phyloP scores from a whole-genome alignment of 2,113 vertebrate species.

The Apodemus sylvaticus region DNA sequence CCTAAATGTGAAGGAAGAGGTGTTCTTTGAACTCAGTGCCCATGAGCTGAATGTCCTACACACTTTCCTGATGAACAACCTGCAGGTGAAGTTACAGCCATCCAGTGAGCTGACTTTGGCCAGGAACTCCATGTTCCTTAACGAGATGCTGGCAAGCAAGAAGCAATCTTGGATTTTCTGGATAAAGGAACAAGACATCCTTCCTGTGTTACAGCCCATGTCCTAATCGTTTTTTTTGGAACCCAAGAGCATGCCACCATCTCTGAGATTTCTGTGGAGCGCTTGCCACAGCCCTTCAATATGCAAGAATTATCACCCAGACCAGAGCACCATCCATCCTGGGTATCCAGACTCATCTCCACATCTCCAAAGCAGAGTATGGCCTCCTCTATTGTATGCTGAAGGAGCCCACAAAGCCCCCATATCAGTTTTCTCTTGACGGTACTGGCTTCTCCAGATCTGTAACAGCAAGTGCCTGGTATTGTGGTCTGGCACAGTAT shows the following conservation, averaged over 20 bases:
- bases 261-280: constrained; percentile 83
- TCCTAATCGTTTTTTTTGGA: constrained; percentile 88
- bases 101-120: background rate
- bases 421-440: constrained; percentile 85
- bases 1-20: background rate
- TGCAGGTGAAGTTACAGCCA: constrained; percentile 84
- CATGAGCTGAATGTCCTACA: constrained; percentile 87
- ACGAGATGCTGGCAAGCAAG: background rate
- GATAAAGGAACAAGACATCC: constrained; percentile 85
- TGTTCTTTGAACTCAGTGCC: constrained; percentile 91
- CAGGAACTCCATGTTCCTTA: background rate
- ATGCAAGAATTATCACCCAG: constrained; percentile 78
- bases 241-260: constrained; percentile 82
- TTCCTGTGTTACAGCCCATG: constrained; percentile 88
- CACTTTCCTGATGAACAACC: constrained; percentile 85
- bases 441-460: constrained; percentile 80
- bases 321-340: constrained; percentile 73
- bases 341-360: constrained; percentile 87
- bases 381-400: constrained; percentile 79
- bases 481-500: constrained; percentile 90
- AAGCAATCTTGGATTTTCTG: constrained; percentile 79
- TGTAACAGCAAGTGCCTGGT: constrained; percentile 87
- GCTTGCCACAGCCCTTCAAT: constrained; percentile 86
- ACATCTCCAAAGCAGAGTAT: constrained; percentile 83
- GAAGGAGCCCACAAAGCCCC: constrained; percentile 73